Percentiles rank a stretch among this genome's conserved stretches.
These are phyloP conservation scores for Ambastaia sidthimunki DNA, from an alignment of 2,797 vertebrate species.

Conservation along the genomic window DNA sequence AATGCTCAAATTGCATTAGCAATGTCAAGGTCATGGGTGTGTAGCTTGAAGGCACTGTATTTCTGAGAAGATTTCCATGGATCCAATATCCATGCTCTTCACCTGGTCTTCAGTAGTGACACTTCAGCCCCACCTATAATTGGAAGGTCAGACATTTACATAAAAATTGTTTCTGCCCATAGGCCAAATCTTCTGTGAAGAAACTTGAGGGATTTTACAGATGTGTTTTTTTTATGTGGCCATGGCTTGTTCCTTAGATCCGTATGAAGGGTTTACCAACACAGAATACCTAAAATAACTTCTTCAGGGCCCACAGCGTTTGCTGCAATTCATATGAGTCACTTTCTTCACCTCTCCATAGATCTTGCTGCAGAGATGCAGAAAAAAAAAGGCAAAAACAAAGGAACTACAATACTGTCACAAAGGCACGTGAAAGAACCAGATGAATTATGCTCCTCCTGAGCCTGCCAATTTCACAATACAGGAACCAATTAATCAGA, in stretches of 20 bases:
- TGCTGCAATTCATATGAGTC: slow-evolving; percentile 8
- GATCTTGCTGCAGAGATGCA: slow-evolving; percentile 62
- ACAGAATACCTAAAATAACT: slow-evolving; percentile 59
- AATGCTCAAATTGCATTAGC: too few relatives aligned
- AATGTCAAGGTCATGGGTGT: too few relatives aligned
- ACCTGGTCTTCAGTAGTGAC: slow-evolving; percentile 5
- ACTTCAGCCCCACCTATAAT: too few relatives aligned
- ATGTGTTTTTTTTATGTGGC: slow-evolving; percentile 34
- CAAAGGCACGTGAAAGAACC: neutral
- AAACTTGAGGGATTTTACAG: neutral
- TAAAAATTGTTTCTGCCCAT: too few relatives aligned
- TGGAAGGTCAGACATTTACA: too few relatives aligned
- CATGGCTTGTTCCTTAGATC: neutral
- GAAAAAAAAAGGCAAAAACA: slow-evolving; percentile 51
- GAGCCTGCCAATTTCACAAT: neutral
- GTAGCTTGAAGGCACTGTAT: too few relatives aligned
- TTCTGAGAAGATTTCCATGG: too few relatives aligned
- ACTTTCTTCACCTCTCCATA: slow-evolving; percentile 50
- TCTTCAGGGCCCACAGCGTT: slow-evolving; percentile 55
- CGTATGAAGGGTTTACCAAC: slow-evolving; percentile 24
- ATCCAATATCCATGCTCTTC: slow-evolving; percentile 8
- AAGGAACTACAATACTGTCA: neutral
- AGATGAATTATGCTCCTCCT: slow-evolving; percentile 1
- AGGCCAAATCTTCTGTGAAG: too few relatives aligned
- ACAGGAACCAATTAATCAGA: slow-evolving; percentile 6